A percentile compares a stretch with the other conserved stretches of the same genome.
phyloP scores from a whole-genome alignment of 2,113 vertebrate species.

The Eurystomus gularis region DNA sequence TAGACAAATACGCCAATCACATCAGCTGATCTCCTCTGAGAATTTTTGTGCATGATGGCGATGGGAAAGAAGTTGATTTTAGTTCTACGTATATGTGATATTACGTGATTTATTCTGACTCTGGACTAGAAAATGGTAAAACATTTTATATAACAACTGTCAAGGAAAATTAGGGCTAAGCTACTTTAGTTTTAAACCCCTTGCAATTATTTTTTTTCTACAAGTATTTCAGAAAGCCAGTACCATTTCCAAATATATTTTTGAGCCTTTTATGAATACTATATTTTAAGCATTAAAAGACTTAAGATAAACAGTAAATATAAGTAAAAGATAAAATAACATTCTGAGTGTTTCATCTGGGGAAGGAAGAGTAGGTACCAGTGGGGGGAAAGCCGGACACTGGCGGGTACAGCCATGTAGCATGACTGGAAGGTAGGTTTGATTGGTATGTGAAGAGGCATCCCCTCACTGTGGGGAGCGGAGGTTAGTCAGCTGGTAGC shows the following conservation, averaged over 20 bases:
- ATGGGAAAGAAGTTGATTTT: not conserved
- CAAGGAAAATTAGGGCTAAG: conserved; percentile 37
- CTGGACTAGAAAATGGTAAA: not conserved
- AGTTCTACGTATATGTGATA: not conserved
- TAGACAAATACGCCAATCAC: not conserved
- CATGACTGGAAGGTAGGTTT: not conserved
- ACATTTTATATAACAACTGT: conserved; percentile 44
- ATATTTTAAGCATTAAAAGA: not conserved
- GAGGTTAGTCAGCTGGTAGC: not conserved
- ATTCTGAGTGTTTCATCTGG: not conserved
- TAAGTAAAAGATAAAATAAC: not conserved
- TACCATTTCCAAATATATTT: not conserved
- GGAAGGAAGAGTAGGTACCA: not conserved
- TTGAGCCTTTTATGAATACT: not conserved
- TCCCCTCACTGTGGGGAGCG: not conserved
- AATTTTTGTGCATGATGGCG: not conserved
- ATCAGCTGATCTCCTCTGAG: not conserved
- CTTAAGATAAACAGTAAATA: not conserved
- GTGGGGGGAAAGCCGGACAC: not conserved
- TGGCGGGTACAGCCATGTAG: accelerated
- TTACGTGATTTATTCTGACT: conserved; percentile 28
- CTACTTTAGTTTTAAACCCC: conserved; percentile 10
- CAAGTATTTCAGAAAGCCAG: not conserved
- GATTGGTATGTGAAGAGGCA: not conserved
- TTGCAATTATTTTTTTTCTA: not conserved